phyloP scores from a whole-genome alignment of 2,888 invertebrate genomes.

The Platycheirus albimanus region DNA sequence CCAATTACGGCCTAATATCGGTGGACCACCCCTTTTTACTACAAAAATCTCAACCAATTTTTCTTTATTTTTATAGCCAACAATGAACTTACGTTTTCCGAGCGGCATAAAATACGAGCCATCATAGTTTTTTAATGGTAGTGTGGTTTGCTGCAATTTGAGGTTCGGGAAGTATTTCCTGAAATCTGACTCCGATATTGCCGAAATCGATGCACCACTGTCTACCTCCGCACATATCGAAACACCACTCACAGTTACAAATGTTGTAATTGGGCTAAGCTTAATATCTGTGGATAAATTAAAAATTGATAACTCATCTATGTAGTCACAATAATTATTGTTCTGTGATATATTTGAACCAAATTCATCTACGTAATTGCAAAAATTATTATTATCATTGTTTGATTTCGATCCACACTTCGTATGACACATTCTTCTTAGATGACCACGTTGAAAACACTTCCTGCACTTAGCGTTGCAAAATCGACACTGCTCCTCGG shows the following conservation, averaged over 20 bases:
- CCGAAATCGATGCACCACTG: not conserved
- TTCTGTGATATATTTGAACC: not conserved
- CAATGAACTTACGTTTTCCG: conserved; percentile 18
- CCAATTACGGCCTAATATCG: conserved; percentile 20
- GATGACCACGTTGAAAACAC: not conserved
- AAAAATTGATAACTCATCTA: not conserved
- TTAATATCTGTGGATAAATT: not conserved
- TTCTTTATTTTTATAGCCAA: conserved; percentile 24
- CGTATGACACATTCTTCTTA: not conserved
- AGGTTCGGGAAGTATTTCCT: not conserved
- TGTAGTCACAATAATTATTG: not conserved
- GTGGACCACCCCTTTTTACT: conserved; percentile 26
- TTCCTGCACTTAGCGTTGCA: not conserved
- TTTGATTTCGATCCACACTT: not conserved
- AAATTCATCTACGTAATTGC: too few species aligned
- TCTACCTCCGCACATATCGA: not conserved
- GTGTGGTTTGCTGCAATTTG: not conserved
- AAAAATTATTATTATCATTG: not conserved
- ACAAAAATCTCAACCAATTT: conserved; percentile 25
- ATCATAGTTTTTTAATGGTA: not conserved
- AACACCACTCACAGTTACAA: not conserved
- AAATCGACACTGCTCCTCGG: not conserved
- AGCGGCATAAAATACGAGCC: not conserved
- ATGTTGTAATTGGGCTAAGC: not conserved
- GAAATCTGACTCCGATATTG: not conserved